Conservation (phyloP, 2,113 vertebrate genomes). For the Numida meleagris region DNA sequence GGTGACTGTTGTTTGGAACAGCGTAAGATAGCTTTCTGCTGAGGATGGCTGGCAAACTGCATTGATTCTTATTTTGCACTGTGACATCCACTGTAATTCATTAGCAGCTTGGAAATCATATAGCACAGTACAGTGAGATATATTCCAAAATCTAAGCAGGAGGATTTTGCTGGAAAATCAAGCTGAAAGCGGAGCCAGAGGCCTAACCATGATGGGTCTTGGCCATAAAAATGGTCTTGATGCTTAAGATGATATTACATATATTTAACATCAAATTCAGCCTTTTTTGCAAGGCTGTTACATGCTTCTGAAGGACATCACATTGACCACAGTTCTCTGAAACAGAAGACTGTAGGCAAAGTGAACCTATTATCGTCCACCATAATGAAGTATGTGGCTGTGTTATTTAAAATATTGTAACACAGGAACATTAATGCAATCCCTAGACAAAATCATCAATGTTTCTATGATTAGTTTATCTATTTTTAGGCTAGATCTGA, state of each 20-base stretch:
- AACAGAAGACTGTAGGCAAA: neutral
- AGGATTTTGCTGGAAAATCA: neutral
- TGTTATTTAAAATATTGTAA: neutral
- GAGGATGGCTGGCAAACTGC: neutral
- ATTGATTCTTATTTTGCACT: neutral
- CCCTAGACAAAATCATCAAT: neutral
- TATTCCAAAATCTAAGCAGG: neutral
- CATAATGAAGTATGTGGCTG: neutral
- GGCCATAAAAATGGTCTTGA: neutral
- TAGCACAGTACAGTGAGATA: neutral
- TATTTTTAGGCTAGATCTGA: neutral
- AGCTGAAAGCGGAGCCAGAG: neutral
- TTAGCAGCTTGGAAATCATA: neutral
- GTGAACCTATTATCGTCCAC: neutral
- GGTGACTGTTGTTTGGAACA: neutral
- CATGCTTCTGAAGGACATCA: neutral
- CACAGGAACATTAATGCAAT: neutral
- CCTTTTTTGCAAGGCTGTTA: neutral
- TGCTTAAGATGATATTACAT: neutral
- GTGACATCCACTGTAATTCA: neutral
- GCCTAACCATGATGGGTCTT: neutral
- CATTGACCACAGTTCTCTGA: neutral
- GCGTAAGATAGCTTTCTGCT: neutral
- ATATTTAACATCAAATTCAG: neutral
- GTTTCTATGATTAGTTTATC: neutral